Evolutionary conservation across 2,113 vertebrate genomes (phyloP), one percentile per base, ranked within the genome.

Genomic region (Cyanoramphus novaezelandiae): DNA sequence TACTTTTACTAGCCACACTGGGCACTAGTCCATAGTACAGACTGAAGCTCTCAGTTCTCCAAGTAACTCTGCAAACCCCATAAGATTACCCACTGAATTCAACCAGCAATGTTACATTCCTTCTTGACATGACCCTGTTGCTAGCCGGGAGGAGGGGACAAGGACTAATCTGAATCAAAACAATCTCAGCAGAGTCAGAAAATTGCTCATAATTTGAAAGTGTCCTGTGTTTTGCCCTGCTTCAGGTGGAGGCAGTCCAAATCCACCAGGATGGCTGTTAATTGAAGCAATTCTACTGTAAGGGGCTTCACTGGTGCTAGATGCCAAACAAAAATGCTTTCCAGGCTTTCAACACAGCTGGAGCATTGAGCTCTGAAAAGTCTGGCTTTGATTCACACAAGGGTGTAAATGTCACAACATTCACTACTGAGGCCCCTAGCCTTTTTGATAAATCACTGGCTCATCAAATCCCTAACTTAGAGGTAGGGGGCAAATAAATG

Each of bases 251-350:
- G 27, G 8, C 4, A 0, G 44, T 81, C 53, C 68, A 93, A 77
- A 64, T 90, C 11, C 19, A 55, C 60, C 24, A 8, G 47, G 52
- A 86, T 71, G 71, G 52, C 44, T 37, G 47, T 86, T 86, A 92
- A 71, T 50, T 39, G 59, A 29, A 90, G 29, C 44, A 71, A 8
- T 81, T 83, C 63, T 83, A 47, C 60, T 92, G 68, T 46, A 86
- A 88, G 82, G 68, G 79, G 33, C 29, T 91, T 62, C 8, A 8
- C 17, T 87, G 63, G 9, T 93, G 60, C 64, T 88, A 60, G 50
- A 55, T 77, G 90, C 93, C 85, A 93, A 93, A 85, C 59, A 63
- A 94, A 90, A 94, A 86, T 53, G 29, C 69, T 92, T 95, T 95
- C 74, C 84, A 95, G 87, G 49, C 78, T 75, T 86, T 80, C 82